Conservation (phyloP, 2,888 invertebrate species). For the Torymus texanus region DNA sequence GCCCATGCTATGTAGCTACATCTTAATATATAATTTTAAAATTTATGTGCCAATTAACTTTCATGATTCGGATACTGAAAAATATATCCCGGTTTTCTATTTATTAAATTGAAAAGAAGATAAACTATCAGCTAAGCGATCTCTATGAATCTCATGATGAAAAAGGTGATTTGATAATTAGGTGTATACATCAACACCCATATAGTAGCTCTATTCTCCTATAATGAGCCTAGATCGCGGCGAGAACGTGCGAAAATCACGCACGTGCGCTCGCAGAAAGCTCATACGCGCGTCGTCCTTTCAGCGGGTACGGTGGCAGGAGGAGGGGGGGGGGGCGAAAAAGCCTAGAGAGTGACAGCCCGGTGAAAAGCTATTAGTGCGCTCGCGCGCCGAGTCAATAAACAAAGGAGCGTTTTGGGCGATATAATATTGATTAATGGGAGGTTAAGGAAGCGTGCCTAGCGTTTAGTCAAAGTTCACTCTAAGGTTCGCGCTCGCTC, state of each 20-base stretch:
- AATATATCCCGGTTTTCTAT: neutral
- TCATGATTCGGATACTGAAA: too few relatives aligned
- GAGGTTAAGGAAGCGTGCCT: conserved; percentile 75
- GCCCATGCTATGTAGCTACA: too few relatives aligned
- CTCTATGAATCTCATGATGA: too few relatives aligned
- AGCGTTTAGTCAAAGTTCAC: conserved; percentile 75
- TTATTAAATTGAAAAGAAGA: neutral
- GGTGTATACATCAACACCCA: neutral
- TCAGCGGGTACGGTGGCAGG: neutral
- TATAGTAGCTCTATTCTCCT: conserved; percentile 9
- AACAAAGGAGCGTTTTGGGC: conserved; percentile 75
- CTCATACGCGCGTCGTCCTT: conserved; percentile 24
- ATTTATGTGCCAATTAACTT: too few relatives aligned
- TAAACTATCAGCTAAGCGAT: neutral
- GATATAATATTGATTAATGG: conserved; percentile 76
- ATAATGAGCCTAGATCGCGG: conserved; percentile 45
- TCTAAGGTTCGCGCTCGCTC: conserved; percentile 67
- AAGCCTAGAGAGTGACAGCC: conserved; percentile 61
- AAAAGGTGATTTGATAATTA: conserved; percentile 24
- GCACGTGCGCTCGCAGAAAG: neutral
- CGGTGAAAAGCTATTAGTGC: conserved; percentile 73
- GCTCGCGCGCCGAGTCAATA: conserved; percentile 68
- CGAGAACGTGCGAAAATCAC: conserved; percentile 26
- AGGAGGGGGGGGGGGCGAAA: neutral
- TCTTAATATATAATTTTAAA: too few relatives aligned